Evolutionary conservation across 2,888 invertebrate genomes (phyloP).

Genomic region (Choristoneura rosaceana): DNA sequence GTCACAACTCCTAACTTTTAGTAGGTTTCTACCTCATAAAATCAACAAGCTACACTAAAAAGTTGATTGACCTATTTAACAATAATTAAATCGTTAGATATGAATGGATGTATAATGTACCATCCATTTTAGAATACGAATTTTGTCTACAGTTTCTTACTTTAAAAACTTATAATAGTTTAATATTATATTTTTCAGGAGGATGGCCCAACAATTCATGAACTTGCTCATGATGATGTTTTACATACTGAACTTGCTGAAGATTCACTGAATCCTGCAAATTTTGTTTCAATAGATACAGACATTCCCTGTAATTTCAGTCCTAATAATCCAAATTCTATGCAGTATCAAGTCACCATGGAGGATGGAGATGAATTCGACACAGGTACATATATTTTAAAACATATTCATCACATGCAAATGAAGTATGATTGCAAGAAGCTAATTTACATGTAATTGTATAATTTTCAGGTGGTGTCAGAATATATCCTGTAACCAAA

Average conservation of each 20-base stretch:
- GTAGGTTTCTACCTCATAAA: too few species aligned
- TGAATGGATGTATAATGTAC: not conserved
- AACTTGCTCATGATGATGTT: slow-evolving; percentile 78
- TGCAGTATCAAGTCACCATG: slow-evolving; percentile 77
- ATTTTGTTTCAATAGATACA: slow-evolving; percentile 65
- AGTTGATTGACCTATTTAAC: not conserved
- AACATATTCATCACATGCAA: not conserved
- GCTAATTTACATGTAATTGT: slow-evolving; percentile 31
- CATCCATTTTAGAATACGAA: not conserved
- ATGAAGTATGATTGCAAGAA: not conserved
- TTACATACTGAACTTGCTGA: slow-evolving; percentile 67
- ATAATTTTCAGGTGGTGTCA: slow-evolving; percentile 59
- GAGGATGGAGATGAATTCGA: slow-evolving; percentile 77
- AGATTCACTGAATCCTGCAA: slow-evolving; percentile 62
- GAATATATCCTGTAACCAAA: slow-evolving; percentile 57
- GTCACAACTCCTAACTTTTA: too few species aligned
- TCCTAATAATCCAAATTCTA: slow-evolving; percentile 56
- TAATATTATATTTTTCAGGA: slow-evolving; percentile 60
- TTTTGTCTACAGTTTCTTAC: not conserved
- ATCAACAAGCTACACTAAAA: too few species aligned
- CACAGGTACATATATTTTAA: slow-evolving; percentile 56
- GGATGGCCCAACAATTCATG: slow-evolving; percentile 83
- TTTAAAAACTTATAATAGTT: not conserved
- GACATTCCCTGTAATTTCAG: slow-evolving; percentile 49
- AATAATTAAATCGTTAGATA: not conserved